phyloP scores from a whole-genome alignment of 2,888 invertebrate genomes.

The Melanotus villosus region DNA sequence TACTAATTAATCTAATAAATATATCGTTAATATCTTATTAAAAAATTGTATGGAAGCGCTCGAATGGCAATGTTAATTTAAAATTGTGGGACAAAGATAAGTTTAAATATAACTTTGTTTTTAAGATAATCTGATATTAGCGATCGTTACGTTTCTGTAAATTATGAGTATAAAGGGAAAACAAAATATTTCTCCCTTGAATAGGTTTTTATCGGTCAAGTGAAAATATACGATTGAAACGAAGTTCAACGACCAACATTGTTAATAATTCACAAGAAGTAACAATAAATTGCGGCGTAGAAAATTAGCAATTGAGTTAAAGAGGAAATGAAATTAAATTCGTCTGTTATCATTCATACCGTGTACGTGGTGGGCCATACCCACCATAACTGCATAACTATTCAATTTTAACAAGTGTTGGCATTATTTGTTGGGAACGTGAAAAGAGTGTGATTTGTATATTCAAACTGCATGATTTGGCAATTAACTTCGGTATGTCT shows the following conservation, averaged over 20 bases:
- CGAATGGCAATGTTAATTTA: too few species aligned
- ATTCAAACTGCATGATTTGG: not conserved
- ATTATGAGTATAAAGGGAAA: too few species aligned
- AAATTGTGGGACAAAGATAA: too few species aligned
- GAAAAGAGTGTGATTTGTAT: slow-evolving; percentile 5
- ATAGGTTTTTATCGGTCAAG: too few species aligned
- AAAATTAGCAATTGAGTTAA: slow-evolving; percentile 23
- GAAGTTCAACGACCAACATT: not conserved
- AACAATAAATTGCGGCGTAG: slow-evolving; percentile 3
- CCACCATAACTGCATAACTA: not conserved
- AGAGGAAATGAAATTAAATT: slow-evolving; percentile 26
- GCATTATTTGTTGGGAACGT: not conserved
- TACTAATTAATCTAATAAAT: too few species aligned
- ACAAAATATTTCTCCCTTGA: too few species aligned
- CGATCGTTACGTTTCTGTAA: too few species aligned
- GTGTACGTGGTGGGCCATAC: slow-evolving; percentile 1
- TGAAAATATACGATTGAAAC: not conserved
- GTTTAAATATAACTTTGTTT: too few species aligned
- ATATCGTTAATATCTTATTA: too few species aligned
- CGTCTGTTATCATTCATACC: not conserved
- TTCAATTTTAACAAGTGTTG: slow-evolving; percentile 21
- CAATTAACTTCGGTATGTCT: not conserved
- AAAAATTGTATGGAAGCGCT: too few species aligned
- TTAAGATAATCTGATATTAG: too few species aligned
- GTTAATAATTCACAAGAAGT: too few species aligned